Conservation (phyloP, 2,113 vertebrate genomes). For the Corapipo altera region DNA sequence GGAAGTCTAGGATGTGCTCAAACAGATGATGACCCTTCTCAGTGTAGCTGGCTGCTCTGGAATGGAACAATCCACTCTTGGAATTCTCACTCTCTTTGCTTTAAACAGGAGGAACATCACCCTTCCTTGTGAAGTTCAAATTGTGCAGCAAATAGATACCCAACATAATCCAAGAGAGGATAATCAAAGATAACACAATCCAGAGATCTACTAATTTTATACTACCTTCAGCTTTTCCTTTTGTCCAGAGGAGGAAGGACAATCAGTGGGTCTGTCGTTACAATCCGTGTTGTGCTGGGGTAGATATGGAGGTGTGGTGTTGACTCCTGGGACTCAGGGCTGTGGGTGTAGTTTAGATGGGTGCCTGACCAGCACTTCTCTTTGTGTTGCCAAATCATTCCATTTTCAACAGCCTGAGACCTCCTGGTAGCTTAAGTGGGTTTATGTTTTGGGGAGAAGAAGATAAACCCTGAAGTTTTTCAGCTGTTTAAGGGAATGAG, state of each 20-base stretch:
- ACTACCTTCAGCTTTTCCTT: background rate
- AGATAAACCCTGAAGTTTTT: background rate
- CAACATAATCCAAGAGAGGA: background rate
- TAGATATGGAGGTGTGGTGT: accelerated
- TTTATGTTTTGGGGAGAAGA: background rate
- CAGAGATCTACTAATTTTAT: background rate
- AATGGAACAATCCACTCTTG: background rate
- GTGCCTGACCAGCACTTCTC: background rate
- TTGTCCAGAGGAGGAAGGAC: background rate
- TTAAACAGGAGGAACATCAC: background rate
- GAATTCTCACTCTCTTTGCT: background rate
- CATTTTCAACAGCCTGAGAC: background rate
- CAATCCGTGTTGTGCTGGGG: accelerated
- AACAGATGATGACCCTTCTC: background rate
- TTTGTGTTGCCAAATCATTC: background rate
- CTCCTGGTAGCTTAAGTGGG: background rate
- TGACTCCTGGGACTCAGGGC: background rate
- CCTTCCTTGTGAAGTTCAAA: background rate
- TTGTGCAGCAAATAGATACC: background rate
- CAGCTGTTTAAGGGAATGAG: background rate
- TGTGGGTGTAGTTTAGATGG: background rate
- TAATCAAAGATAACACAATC: background rate
- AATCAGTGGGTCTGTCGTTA: background rate
- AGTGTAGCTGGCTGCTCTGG: background rate
- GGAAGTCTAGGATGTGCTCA: background rate